Evolutionary conservation across 2,888 invertebrate species (phyloP).

Genomic region (Caenorhabditis sp.): DNA sequence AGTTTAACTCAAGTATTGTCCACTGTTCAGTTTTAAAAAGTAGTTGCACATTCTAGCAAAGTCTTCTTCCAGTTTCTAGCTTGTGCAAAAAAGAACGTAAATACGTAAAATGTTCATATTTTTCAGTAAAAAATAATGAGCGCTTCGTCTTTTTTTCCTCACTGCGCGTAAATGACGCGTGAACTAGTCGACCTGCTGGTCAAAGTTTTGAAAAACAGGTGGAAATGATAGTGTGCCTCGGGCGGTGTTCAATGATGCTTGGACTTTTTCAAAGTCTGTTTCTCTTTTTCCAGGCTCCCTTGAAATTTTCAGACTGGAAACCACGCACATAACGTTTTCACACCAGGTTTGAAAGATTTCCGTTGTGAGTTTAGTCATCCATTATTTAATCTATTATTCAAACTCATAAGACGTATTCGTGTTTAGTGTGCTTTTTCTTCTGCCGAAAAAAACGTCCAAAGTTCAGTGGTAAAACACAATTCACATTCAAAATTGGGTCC

Average conservation of each 20-base stretch:
- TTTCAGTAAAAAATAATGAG: neutral
- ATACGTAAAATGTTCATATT: neutral
- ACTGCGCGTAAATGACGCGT: neutral
- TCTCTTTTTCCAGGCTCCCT: too few relatives aligned
- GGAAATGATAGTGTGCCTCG: too few relatives aligned
- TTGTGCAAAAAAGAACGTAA: neutral
- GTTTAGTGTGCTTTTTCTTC: neutral
- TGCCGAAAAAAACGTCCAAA: too few relatives aligned
- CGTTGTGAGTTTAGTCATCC: neutral
- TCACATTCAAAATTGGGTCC: slow-evolving; percentile 7
- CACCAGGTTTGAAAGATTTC: too few relatives aligned
- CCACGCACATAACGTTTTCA: too few relatives aligned
- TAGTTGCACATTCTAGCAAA: neutral
- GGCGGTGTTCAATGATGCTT: too few relatives aligned
- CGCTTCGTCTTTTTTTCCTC: neutral
- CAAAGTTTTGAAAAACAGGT: neutral
- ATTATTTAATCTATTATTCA: slow-evolving; percentile 6
- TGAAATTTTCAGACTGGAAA: neutral
- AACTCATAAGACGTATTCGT: neutral
- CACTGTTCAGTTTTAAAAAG: too few relatives aligned
- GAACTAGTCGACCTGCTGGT: neutral
- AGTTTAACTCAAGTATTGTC: too few relatives aligned
- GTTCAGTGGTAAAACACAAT: too few relatives aligned
- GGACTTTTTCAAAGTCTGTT: too few relatives aligned
- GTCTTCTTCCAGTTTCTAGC: neutral